A percentile compares a stretch with the other conserved stretches of the same genome.
These are phyloP conservation scores for Dryococelus australis DNA, from an alignment of 2,888 invertebrate genomes.

Conservation along the genomic window DNA sequence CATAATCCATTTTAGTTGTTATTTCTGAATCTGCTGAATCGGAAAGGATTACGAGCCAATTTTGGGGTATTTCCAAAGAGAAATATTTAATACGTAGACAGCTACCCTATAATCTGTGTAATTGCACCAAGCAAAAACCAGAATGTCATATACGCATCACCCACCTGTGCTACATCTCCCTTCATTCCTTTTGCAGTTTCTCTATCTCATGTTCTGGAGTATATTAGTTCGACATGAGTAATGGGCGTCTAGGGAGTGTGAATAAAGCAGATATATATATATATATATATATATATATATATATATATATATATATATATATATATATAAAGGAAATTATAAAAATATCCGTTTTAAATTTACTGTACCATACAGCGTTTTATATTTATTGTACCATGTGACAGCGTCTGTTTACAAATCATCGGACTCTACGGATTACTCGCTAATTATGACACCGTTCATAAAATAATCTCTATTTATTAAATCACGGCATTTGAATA, in stretches of 20 bases:
- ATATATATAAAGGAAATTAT: too few species aligned
- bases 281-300: too few species aligned
- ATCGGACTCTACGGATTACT: too few species aligned
- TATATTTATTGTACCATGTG: too few species aligned
- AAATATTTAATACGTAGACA: not conserved
- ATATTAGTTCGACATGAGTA: not conserved
- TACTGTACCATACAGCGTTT: too few species aligned
- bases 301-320: too few species aligned
- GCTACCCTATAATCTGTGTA: not conserved
- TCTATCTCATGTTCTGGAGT: not conserved
- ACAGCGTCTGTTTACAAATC: too few species aligned
- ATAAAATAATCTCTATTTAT: too few species aligned
- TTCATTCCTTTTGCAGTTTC: not conserved
- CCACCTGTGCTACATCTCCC: not conserved
- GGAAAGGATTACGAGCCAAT: not conserved
- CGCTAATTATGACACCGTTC: too few species aligned
- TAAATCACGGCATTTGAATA: too few species aligned
- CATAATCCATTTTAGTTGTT: not conserved
- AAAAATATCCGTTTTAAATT: too few species aligned
- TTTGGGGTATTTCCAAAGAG: not conserved
- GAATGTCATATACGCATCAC: not conserved
- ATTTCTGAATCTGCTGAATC: not conserved
- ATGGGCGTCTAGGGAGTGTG: not conserved
- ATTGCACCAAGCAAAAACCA: not conserved
- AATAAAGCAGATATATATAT: too few species aligned